Evolutionary conservation across 2,797 vertebrate genomes (phyloP).

Genomic region (Tokudaia tokunoshimensis): DNA sequence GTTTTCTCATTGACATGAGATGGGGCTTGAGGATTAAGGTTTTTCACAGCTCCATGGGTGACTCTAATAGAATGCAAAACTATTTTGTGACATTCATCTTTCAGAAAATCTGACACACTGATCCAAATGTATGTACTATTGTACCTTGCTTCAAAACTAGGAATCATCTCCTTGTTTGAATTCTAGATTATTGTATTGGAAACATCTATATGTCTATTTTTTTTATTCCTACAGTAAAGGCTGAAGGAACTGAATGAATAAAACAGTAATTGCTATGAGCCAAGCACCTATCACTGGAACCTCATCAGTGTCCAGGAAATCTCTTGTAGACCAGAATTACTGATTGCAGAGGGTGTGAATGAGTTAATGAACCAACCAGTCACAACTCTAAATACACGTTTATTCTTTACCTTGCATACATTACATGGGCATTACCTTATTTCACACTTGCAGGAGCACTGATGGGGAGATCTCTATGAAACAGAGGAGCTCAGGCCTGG

Average conservation of each 20-base stretch:
- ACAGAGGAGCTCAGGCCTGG: neutral
- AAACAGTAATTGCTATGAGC: neutral
- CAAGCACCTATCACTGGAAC: neutral
- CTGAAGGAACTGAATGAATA: neutral
- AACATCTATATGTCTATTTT: neutral
- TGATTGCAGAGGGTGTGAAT: neutral
- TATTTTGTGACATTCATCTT: neutral
- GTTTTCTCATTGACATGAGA: neutral
- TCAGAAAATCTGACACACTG: neutral
- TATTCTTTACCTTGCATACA: neutral
- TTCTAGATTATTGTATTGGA: neutral
- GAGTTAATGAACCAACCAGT: neutral
- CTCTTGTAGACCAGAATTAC: neutral
- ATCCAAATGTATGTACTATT: neutral
- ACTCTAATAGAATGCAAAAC: neutral
- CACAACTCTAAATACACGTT: neutral
- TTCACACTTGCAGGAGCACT: neutral
- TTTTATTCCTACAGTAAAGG: neutral
- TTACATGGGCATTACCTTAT: neutral
- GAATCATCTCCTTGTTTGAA: neutral
- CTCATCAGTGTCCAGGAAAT: neutral
- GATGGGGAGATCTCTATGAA: neutral
- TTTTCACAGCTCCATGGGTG: neutral
- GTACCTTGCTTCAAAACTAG: neutral
- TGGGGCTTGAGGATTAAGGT: neutral